Evolutionary conservation across 2,888 invertebrate genomes (phyloP).

Genomic region (Plagodis pulveraria): DNA sequence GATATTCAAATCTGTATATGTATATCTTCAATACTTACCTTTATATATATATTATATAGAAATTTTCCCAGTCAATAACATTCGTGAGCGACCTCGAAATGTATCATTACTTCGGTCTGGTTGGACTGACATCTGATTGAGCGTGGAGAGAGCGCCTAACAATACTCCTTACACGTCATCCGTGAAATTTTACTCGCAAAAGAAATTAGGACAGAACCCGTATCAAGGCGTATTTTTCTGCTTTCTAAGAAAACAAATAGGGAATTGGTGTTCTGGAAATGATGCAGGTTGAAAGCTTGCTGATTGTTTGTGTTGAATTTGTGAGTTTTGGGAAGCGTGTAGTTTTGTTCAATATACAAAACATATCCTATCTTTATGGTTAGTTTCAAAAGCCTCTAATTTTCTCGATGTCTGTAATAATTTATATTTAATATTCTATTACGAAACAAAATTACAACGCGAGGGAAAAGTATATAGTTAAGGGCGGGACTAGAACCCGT

Average conservation of each 20-base stretch:
- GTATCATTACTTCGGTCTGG: constrained; percentile 12
- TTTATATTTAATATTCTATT: no score
- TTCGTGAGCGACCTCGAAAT: constrained; percentile 2
- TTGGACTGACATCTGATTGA: constrained; percentile 8
- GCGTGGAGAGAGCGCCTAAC: constrained; percentile 11
- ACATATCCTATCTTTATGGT: no score
- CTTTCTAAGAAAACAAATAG: constrained; percentile 20
- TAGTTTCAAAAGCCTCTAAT: no score
- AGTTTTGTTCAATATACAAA: no score
- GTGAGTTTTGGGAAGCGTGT: no score
- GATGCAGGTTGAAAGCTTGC: constrained; percentile 10
- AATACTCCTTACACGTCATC: constrained; percentile 5
- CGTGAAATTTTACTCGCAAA: constrained; percentile 17
- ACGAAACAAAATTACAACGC: no score
- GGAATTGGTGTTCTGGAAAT: constrained; percentile 21
- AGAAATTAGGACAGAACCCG: constrained; percentile 17
- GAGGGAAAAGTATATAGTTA: no score
- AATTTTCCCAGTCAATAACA: not conserved
- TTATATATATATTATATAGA: no score
- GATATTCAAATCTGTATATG: not conserved
- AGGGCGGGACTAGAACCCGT: no score
- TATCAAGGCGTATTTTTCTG: constrained; percentile 19
- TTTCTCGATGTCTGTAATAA: no score
- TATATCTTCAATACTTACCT: no score
- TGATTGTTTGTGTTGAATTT: constrained; percentile 7